Evolutionary conservation across 2,888 invertebrate genomes (phyloP), one percentile per base, ranked within the genome.

Genomic region (Drosophila kuntzei): DNA sequence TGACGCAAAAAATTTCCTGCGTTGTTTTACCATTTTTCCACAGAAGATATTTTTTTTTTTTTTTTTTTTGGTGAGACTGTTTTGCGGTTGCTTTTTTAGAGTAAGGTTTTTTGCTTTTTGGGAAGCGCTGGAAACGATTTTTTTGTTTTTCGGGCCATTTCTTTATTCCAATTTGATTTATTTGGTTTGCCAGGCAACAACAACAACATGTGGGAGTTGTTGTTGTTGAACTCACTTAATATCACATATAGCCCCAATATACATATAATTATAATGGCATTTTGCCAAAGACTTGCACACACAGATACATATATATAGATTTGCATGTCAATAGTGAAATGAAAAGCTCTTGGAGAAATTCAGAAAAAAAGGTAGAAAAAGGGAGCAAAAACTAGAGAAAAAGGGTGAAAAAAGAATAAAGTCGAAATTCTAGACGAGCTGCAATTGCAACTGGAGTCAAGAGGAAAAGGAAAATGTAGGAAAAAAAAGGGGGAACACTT

Each of bases 251-350:
- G 12, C 36, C 36, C 16, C 49, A 65, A 63, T 59, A 63, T 59
- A 65, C 60, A 71, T 86, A 87, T 87, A 87, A 87, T 83, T 87
- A 87, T 83, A 85, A 81, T 87, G 87, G 85, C 81, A 79, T 81
- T 84, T 85, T 79, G 87, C 82, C 82, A 83, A 84, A 84, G 80
- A 78, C 61, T 63, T 68, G 50, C 41, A 60, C 55, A 78, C 55
- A 67, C 51, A 61, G 9, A 36, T 14, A 53, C 34, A 39, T 6
- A 11, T 1, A 2, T 27, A 7, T 2, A 16, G 43, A 43, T 44
- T 53, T 39, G 36, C 51, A 39, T 62, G 57, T 61, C 54, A 53
- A 62, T 57, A 44, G 46, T 39, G 59, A 34, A 36, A 57, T 32
- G 58, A 37, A 70, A 54, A 76, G 71, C 63, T 69, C 59, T 59